Conservation (phyloP, 2,797 vertebrate genomes). For the Silurus lanzhouensis region DNA sequence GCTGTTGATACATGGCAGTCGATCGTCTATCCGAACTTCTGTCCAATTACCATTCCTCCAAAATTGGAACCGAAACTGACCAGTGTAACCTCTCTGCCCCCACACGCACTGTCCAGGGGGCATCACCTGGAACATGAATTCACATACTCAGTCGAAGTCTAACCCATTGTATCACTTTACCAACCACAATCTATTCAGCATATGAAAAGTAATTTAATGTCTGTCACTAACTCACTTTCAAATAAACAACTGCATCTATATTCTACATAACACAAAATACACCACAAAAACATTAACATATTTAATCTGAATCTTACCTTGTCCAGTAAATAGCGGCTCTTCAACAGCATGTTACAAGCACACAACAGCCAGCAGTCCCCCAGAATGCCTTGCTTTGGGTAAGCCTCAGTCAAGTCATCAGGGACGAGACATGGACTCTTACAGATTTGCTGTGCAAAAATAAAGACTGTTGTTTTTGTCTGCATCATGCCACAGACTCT, state of each 20-base stretch:
- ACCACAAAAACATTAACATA: background rate
- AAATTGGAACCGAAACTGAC: conserved; percentile 83
- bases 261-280: background rate
- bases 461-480: background rate
- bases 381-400: conserved; percentile 90
- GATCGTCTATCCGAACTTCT: conserved; percentile 88
- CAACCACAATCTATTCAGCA: background rate
- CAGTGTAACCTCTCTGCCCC: conserved; percentile 80
- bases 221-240: background rate
- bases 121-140: conserved; percentile 76
- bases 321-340: conserved; percentile 79
- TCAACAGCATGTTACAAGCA: conserved; percentile 87
- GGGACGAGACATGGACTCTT: conserved; percentile 81
- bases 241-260: background rate
- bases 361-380: conserved; percentile 98
- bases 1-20: conserved; percentile 85
- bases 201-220: background rate
- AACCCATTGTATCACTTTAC: background rate
- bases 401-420: conserved; percentile 71
- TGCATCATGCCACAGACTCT: background rate
- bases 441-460: conserved; percentile 83
- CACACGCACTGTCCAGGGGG: conserved; percentile 85
- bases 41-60: conserved; percentile 92
- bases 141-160: background rate
- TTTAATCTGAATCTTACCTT: conserved; percentile 74